Conservation (phyloP, 1,140 invertebrate species). For the Artemia franciscana region DNA sequence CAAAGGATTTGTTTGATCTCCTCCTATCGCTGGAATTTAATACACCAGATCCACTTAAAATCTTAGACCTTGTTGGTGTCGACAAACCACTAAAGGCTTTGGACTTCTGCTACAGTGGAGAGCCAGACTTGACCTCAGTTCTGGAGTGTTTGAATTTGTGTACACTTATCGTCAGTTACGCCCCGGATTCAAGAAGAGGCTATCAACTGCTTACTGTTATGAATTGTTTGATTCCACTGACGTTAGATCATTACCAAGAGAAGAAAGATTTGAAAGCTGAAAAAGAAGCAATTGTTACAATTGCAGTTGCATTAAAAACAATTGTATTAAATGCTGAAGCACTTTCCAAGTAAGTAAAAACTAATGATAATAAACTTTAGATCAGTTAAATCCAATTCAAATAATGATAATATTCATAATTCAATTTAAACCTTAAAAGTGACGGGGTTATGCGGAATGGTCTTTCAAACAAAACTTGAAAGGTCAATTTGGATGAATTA, state of each 20-base stretch:
- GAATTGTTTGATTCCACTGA: slow-evolving; percentile 17
- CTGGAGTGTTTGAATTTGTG: slow-evolving; percentile 81
- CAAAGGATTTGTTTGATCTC: slow-evolving; percentile 70
- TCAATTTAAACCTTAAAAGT: no score
- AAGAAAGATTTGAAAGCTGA: slow-evolving; percentile 65
- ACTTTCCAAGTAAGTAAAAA: slow-evolving; percentile 60
- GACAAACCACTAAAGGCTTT: slow-evolving; percentile 88
- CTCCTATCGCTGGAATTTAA: slow-evolving; percentile 72
- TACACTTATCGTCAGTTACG: slow-evolving; percentile 93
- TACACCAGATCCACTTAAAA: slow-evolving; percentile 77
- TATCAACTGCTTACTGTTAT: slow-evolving; percentile 65
- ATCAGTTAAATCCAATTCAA: no score
- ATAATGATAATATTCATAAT: no score
- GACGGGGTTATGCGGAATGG: no score
- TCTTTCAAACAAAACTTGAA: no score
- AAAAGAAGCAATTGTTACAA: slow-evolving; percentile 78
- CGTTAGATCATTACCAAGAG: not conserved
- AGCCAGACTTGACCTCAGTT: slow-evolving; percentile 78
- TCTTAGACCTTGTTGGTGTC: slow-evolving; percentile 81
- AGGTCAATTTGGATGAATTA: no score
- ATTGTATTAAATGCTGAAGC: slow-evolving; percentile 89
- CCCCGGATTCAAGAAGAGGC: slow-evolving; percentile 76
- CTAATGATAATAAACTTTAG: no score
- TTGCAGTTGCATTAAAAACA: slow-evolving; percentile 83
- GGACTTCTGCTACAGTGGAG: slow-evolving; percentile 90